Percentiles rank a stretch among this genome's conserved stretches.
Conservation (phyloP, 1,140 invertebrate genomes). For the Venturia canescens region DNA sequence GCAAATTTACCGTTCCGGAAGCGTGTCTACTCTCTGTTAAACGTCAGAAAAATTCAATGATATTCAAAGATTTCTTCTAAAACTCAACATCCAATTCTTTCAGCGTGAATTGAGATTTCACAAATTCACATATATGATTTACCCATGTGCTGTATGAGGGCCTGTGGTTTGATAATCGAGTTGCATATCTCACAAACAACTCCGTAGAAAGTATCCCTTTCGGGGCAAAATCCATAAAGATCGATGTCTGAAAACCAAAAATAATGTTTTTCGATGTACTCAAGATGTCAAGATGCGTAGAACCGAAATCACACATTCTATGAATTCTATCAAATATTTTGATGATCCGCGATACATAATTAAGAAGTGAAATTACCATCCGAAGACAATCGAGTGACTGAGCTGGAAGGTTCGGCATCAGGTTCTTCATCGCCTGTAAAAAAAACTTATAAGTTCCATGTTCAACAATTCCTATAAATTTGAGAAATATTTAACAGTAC, state of each 20-base stretch:
- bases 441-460: constrained; percentile 21
- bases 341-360: background rate
- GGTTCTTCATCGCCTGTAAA: constrained; percentile 74
- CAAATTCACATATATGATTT: constrained; percentile 51
- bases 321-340: background rate
- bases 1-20: constrained; percentile 68
- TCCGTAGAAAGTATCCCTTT: constrained; percentile 80
- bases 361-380: constrained; percentile 65
- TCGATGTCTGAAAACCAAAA: constrained; percentile 77
- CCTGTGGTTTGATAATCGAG: constrained; percentile 81
- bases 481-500: no score
- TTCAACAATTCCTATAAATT: no score
- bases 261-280: constrained; percentile 13
- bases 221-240: constrained; percentile 81
- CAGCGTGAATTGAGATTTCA: background rate
- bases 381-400: constrained; percentile 71
- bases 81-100: background rate
- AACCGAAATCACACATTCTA: background rate
- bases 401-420: constrained; percentile 69
- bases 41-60: background rate
- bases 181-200: constrained; percentile 82
- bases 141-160: constrained; percentile 78
- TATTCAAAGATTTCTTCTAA: background rate
- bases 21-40: constrained; percentile 72
- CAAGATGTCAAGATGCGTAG: background rate